Percentiles rank a stretch among this genome's conserved stretches.
Evolutionary conservation across 53 echinoderm and acorn worm genomes (phyloP).

Genomic region (Mesocentrotus franciscanus): DNA sequence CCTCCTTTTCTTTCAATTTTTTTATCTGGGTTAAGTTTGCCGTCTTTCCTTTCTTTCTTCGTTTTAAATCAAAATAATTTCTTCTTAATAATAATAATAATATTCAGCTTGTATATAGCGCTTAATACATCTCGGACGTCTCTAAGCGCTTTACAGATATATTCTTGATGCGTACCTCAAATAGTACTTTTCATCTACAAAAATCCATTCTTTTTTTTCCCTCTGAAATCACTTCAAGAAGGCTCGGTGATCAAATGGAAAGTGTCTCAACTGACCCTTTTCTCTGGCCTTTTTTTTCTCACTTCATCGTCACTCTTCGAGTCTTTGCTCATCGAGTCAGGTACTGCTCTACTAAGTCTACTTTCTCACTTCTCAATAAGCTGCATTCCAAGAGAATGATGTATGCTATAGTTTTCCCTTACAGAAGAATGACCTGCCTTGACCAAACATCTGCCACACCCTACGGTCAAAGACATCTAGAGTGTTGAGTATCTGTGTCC

Average conservation of each 20-base stretch:
- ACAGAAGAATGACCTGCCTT: neutral
- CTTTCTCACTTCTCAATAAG: neutral
- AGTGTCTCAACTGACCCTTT: neutral
- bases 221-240: neutral
- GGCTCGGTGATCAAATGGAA: neutral
- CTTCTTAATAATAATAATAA: too few relatives aligned
- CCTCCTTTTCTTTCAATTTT: too few relatives aligned
- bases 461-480: neutral
- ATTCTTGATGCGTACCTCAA: too few relatives aligned
- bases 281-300: neutral
- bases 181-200: too few relatives aligned
- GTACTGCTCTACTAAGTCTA: neutral
- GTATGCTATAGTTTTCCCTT: neutral
- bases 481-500: neutral
- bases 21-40: too few relatives aligned
- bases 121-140: too few relatives aligned
- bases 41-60: too few relatives aligned
- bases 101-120: too few relatives aligned
- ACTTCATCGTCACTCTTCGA: neutral
- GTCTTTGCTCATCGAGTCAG: neutral
- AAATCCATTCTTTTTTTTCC: neutral
- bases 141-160: too few relatives aligned
- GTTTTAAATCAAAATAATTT: too few relatives aligned
- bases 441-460: constrained; percentile 13
- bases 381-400: neutral